Evolutionary conservation across 2,797 vertebrate genomes (phyloP).

Genomic region (Amphiprion clarkii): DNA sequence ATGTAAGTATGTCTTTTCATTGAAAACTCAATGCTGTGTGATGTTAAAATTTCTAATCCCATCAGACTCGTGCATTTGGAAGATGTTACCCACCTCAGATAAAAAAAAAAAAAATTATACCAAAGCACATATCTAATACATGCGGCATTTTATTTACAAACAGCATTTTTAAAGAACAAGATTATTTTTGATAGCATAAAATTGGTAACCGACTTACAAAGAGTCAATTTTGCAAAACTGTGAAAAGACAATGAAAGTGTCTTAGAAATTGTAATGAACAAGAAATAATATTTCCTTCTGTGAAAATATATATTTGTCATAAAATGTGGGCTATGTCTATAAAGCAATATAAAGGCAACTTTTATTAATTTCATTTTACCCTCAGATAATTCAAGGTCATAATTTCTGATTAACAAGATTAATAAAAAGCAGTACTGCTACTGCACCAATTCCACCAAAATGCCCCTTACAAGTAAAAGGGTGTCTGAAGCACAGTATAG

Average conservation of each 20-base stretch:
- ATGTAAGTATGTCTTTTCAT: neutral
- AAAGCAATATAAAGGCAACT: slow-evolving; percentile 91
- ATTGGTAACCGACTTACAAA: slow-evolving; percentile 90
- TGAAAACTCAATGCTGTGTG: neutral
- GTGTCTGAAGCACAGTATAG: slow-evolving; percentile 85
- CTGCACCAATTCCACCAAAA: slow-evolving; percentile 87
- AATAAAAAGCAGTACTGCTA: slow-evolving; percentile 91
- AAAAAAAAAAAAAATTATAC: neutral
- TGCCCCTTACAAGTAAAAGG: slow-evolving; percentile 87
- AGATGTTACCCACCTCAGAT: neutral
- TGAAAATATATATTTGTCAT: slow-evolving; percentile 97
- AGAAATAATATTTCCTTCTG: slow-evolving; percentile 92
- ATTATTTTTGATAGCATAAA: slow-evolving; percentile 87
- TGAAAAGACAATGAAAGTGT: slow-evolving; percentile 88
- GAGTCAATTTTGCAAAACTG: slow-evolving; percentile 84
- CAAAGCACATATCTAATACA: slow-evolving; percentile 51
- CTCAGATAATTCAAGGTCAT: slow-evolving; percentile 90
- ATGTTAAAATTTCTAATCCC: too few relatives aligned
- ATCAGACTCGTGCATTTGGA: too few relatives aligned
- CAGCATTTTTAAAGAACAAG: slow-evolving; percentile 78
- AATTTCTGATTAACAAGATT: slow-evolving; percentile 91
- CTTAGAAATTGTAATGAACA: slow-evolving; percentile 88
- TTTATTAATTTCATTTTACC: slow-evolving; percentile 84
- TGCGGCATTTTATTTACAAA: slow-evolving; percentile 80
- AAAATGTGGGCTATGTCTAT: slow-evolving; percentile 90